These are phyloP conservation scores for Petrocephalus schoutedeni DNA, from an alignment of 2,797 vertebrate species.

Conservation along the genomic window DNA sequence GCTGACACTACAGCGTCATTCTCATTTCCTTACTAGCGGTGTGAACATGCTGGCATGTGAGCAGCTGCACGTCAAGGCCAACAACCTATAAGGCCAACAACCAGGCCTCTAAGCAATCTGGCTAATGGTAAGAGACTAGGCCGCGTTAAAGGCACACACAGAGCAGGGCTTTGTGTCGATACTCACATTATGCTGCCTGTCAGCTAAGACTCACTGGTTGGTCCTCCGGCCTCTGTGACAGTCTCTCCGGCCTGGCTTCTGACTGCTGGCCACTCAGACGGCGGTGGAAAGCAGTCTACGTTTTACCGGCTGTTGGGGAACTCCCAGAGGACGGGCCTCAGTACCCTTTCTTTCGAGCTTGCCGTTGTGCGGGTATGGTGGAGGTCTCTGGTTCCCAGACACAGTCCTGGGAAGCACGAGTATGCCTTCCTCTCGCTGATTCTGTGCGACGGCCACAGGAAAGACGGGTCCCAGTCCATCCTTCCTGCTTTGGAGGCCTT, in stretches of 20 bases:
- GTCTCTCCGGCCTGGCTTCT: slow-evolving; percentile 45
- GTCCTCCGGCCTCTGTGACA: slow-evolving; percentile 31
- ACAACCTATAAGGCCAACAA: not conserved
- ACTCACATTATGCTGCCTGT: slow-evolving; percentile 56
- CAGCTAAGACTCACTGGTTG: not conserved
- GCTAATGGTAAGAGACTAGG: not conserved
- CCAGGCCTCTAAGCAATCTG: not conserved
- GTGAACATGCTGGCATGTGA: slow-evolving; percentile 39
- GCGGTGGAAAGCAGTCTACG: slow-evolving; percentile 58
- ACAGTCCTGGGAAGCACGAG: slow-evolving; percentile 40
- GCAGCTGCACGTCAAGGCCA: slow-evolving; percentile 7
- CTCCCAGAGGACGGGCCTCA: slow-evolving; percentile 42
- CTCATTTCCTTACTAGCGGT: slow-evolving; percentile 36
- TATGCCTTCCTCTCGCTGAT: slow-evolving; percentile 46
- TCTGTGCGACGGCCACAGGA: slow-evolving; percentile 28
- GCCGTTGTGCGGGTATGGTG: slow-evolving; percentile 61
- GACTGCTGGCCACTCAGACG: slow-evolving; percentile 54
- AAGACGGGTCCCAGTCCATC: slow-evolving; percentile 19
- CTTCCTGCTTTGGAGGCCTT: slow-evolving; percentile 32
- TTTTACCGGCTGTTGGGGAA: slow-evolving; percentile 48
- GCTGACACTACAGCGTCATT: slow-evolving; percentile 48
- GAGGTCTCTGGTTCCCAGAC: slow-evolving; percentile 60
- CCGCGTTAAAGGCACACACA: not conserved
- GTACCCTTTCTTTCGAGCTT: slow-evolving; percentile 43
- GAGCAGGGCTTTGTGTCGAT: not conserved